Conservation (phyloP, 2,888 invertebrate species). For the Byasa hedistus region DNA sequence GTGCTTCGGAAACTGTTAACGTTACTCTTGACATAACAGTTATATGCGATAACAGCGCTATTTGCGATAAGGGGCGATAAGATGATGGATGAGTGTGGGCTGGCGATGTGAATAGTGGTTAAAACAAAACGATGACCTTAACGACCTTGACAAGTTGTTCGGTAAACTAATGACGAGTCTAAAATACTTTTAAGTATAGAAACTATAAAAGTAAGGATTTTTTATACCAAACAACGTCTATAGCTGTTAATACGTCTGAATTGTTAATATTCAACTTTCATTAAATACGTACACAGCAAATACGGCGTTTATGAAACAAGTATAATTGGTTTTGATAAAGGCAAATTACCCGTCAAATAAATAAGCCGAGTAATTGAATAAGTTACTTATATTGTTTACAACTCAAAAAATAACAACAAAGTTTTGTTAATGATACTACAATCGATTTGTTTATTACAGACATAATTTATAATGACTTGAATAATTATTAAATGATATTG, state of each 20-base stretch:
- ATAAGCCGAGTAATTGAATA: background rate
- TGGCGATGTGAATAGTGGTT: slow-evolving; percentile 37
- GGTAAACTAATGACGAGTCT: slow-evolving; percentile 45
- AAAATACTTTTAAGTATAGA: no score
- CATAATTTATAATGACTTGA: background rate
- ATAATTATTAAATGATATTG: no score
- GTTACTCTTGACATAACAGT: slow-evolving; percentile 31
- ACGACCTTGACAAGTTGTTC: slow-evolving; percentile 51
- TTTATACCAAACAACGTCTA: no score
- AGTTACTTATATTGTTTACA: background rate
- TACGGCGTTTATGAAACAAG: background rate
- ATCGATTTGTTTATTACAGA: background rate
- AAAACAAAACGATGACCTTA: slow-evolving; percentile 46
- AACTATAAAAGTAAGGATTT: no score
- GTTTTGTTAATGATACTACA: background rate
- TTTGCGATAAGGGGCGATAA: slow-evolving; percentile 34
- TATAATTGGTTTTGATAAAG: slow-evolving; percentile 1
- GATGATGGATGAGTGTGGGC: slow-evolving; percentile 34
- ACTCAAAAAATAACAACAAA: background rate
- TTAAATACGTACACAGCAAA: background rate
- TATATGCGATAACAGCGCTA: slow-evolving; percentile 31
- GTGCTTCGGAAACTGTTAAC: slow-evolving; percentile 35
- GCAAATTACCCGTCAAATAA: background rate
- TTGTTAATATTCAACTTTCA: background rate
- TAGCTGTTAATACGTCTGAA: background rate